These are phyloP conservation scores for Melipona bicolor DNA, from an alignment of 2,888 invertebrate species.

Conservation along the genomic window DNA sequence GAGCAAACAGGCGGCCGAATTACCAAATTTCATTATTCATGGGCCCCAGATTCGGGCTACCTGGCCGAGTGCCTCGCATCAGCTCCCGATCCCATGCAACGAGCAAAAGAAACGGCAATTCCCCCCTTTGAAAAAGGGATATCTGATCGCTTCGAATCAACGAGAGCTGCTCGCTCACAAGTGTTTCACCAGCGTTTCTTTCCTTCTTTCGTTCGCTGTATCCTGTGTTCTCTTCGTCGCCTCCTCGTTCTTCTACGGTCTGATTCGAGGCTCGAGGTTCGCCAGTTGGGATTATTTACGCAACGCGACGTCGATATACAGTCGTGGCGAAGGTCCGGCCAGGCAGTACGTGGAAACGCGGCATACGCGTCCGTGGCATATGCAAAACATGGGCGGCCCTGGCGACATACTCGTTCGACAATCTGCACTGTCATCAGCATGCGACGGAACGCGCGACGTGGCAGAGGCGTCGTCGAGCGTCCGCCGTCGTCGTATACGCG, in stretches of 20 bases:
- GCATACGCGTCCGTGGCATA: slow-evolving; percentile 55
- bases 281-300: slow-evolving; percentile 75
- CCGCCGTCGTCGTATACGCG: slow-evolving; percentile 22
- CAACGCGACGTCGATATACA: slow-evolving; percentile 64
- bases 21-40: slow-evolving; percentile 54
- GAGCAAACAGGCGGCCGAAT: slow-evolving; percentile 22
- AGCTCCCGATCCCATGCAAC: neutral
- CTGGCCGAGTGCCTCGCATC: slow-evolving; percentile 40
- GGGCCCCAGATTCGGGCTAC: slow-evolving; percentile 36
- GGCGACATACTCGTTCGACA: slow-evolving; percentile 72
- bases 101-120: slow-evolving; percentile 31
- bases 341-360: slow-evolving; percentile 36
- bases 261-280: slow-evolving; percentile 23
- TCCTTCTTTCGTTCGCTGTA: slow-evolving; percentile 6
- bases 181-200: neutral
- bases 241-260: neutral
- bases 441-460: slow-evolving; percentile 70
- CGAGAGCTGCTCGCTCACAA: slow-evolving; percentile 28
- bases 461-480: slow-evolving; percentile 55
- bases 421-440: slow-evolving; percentile 80
- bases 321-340: slow-evolving; percentile 44
- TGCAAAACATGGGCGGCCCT: slow-evolving; percentile 76
- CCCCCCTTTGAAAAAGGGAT: neutral
- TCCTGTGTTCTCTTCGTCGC: neutral
- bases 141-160: slow-evolving; percentile 26